These are phyloP conservation scores for Nicator chloris DNA, from an alignment of 2,113 vertebrate genomes.

Conservation along the genomic window DNA sequence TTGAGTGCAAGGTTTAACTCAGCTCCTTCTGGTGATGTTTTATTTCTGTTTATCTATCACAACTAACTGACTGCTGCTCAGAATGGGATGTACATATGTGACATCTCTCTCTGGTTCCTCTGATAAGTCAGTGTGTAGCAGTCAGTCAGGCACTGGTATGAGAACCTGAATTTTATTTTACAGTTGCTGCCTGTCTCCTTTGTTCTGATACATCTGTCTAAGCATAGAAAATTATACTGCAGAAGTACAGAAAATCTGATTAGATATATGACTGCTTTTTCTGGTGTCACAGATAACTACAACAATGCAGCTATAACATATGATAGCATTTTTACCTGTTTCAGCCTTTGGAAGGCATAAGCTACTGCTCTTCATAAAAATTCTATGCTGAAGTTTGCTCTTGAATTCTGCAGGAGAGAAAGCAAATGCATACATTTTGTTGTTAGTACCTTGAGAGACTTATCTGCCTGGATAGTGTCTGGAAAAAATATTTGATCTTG, in stretches of 20 bases:
- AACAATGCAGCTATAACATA: background rate
- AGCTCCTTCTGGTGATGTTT: background rate
- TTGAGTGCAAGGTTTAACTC: background rate
- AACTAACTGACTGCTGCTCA: background rate
- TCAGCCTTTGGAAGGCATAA: background rate
- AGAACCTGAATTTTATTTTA: background rate
- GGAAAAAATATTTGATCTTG: background rate
- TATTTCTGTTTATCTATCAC: constrained; percentile 3
- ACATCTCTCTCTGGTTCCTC: background rate
- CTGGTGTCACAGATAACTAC: background rate
- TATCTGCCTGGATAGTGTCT: background rate
- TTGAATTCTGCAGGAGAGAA: background rate
- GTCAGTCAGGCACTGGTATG: background rate
- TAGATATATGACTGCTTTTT: background rate
- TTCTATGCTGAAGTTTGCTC: background rate
- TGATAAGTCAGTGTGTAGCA: background rate
- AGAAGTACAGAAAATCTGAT: background rate
- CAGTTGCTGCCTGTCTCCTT: background rate
- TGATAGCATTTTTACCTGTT: background rate
- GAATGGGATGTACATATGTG: background rate
- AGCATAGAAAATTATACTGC: background rate
- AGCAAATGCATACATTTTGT: background rate
- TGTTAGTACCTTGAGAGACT: background rate
- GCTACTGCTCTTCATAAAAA: background rate
- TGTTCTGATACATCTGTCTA: constrained; percentile 1